Conservation (phyloP, 2,888 invertebrate genomes). For the Halocaridina rubra region DNA sequence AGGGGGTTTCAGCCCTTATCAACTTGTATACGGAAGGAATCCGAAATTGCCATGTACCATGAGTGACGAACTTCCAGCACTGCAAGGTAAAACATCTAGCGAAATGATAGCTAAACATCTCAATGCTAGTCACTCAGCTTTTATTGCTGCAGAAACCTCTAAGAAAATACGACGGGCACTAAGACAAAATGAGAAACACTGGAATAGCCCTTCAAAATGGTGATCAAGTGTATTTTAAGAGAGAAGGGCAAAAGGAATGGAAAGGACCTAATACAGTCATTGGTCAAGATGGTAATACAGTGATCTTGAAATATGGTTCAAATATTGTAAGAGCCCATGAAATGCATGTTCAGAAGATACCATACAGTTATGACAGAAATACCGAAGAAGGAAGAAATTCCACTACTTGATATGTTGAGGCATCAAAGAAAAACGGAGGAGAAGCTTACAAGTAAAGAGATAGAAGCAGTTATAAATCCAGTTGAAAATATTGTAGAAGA, state of each 20-base stretch:
- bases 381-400: neutral
- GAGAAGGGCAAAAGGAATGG: slow-evolving; percentile 4
- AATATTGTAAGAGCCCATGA: neutral
- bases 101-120: neutral
- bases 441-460: too few species aligned
- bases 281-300: slow-evolving; percentile 1
- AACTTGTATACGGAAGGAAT: neutral
- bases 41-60: neutral
- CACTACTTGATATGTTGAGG: too few species aligned
- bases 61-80: neutral
- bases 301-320: neutral
- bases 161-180: neutral
- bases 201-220: neutral
- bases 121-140: neutral
- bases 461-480: too few species aligned
- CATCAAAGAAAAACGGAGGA: too few species aligned
- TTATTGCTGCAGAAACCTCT: slow-evolving; percentile 5
- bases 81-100: neutral
- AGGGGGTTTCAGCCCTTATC: neutral
- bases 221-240: neutral
- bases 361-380: neutral
- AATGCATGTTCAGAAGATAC: too few species aligned
- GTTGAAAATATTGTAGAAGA: too few species aligned
- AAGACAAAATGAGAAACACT: slow-evolving; percentile 2
- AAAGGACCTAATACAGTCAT: neutral